Evolutionary conservation across 1,140 invertebrate genomes (phyloP).

Genomic region (Cryptotermes secundus): DNA sequence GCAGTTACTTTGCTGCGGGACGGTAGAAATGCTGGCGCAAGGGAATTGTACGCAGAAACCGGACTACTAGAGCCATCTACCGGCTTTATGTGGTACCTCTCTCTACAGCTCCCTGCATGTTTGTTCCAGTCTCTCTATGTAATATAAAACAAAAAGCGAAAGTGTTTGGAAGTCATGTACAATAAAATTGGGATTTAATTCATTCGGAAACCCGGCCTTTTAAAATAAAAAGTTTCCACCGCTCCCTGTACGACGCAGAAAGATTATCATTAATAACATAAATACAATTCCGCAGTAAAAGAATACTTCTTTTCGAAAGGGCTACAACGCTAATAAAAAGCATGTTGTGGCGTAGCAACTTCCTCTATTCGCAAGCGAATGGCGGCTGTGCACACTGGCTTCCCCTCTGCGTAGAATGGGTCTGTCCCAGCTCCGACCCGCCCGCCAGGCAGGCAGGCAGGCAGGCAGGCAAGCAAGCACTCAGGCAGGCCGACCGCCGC

Average conservation of each 20-base stretch:
- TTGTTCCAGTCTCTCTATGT: background rate
- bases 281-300: background rate
- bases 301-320: background rate
- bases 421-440: background rate
- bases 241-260: background rate
- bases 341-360: background rate
- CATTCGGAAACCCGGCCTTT: background rate
- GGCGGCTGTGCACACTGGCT: background rate
- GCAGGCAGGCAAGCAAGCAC: background rate
- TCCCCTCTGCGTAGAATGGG: background rate
- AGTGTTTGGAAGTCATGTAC: conserved; percentile 6
- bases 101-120: background rate
- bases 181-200: background rate
- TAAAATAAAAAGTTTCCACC: background rate
- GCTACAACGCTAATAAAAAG: background rate
- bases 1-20: background rate
- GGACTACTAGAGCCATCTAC: conserved; percentile 15
- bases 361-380: background rate
- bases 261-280: background rate
- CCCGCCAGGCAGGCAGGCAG: background rate
- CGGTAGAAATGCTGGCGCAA: background rate
- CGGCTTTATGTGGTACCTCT: conserved; percentile 3
- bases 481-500: no score
- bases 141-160: background rate
- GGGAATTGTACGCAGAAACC: background rate